Conservation (phyloP, 2,113 vertebrate species). For the Phaethon lepturus region DNA sequence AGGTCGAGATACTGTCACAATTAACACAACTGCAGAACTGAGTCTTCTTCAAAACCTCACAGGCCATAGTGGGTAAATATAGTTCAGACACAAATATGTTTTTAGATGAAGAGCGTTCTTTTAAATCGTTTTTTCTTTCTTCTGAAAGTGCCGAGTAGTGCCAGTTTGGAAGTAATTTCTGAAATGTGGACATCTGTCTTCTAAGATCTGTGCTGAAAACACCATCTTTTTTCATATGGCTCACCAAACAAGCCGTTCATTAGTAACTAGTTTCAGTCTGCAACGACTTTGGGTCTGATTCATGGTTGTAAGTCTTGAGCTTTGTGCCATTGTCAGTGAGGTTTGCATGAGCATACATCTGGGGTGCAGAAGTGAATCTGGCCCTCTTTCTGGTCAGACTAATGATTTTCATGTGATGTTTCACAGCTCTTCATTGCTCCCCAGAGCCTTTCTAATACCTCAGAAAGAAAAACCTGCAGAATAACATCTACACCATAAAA, state of each 20-base stretch:
- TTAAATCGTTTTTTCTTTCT: background rate
- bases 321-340: background rate
- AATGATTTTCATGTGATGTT: background rate
- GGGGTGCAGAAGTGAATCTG: background rate
- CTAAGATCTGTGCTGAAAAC: conserved; percentile 58
- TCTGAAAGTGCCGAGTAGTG: conserved; percentile 9
- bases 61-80: background rate
- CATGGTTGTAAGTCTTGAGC: background rate
- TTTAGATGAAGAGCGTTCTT: conserved; percentile 25
- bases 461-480: background rate
- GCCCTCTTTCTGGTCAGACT: background rate
- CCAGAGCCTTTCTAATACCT: background rate
- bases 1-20: background rate
- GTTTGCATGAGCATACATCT: background rate
- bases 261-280: conserved; percentile 18
- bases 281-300: background rate
- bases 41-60: background rate
- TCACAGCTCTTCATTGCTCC: background rate
- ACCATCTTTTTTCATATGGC: conserved; percentile 46
- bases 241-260: conserved; percentile 57
- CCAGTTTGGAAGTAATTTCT: conserved; percentile 55
- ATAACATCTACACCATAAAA: background rate
- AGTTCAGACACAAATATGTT: conserved; percentile 37
- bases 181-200: conserved; percentile 65
- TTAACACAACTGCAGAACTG: background rate